Base-by-base conservation (phyloP, 2,797 vertebrate species). In the Spinus olivaceus region DNA sequence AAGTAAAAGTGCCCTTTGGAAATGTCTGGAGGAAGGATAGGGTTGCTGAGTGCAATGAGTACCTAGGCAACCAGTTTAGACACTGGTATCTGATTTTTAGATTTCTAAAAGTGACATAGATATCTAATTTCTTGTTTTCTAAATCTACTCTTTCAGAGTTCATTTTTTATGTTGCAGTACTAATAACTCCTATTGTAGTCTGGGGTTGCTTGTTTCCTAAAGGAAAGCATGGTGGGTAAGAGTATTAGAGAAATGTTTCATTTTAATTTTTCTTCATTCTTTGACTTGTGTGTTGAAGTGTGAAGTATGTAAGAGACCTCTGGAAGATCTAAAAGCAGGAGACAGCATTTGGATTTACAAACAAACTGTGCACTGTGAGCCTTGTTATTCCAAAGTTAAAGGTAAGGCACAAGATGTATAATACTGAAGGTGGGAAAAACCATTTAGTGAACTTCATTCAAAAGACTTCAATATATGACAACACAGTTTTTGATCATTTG, bases 341-440 rank as follows among this genome's bases (percentile, higher is more conserved):
- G 99, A 99, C 97, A 99, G 98, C 95, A 98, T 99, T 97, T 99
- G 99, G 99, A 97, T 99, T 97, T 99, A 99, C 94, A 98, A 96
- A 73, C 94, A 98, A 78, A 98, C 97, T 76, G 98, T 99, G 88
- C 98, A 99, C 90, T 99, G 99, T 92, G 98, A 99, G 57, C 98
- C 97, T 90, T 99, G 99, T 97, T 99, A 99, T 92, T 98, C 98
- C 70, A 93, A 96, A 95, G 98, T 98, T 95, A 98, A 98, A 98
- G 98, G 99, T 99, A 97, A 95, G 95, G 93, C 76, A 23, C 14
- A 50, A 50, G 28, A 77, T 8, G 1, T 33, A 10, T 19, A 49
- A 23, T 8, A 35, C 5, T n/a, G 35, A 90, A 79, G 0, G 3
- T 9, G n/a, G 25, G 23, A 42, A 70, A 73, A 83, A 44, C 3